Percentiles rank a stretch among this genome's conserved stretches.
These are phyloP conservation scores for Diabrotica balteata DNA, from an alignment of 2,888 invertebrate genomes.

Conservation along the genomic window DNA sequence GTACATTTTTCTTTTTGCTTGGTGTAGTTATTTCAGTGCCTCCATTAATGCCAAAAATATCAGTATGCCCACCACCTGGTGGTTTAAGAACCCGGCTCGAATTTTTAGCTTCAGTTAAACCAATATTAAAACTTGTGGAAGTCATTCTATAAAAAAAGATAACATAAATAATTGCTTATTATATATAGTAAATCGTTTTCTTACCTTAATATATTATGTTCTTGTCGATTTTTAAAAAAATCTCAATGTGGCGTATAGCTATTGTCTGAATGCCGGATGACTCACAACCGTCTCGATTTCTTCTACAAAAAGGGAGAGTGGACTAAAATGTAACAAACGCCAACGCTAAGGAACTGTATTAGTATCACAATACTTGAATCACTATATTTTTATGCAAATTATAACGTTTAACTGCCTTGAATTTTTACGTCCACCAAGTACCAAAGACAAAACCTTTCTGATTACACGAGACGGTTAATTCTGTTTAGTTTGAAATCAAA, in stretches of 20 bases:
- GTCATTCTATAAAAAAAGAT: slow-evolving; percentile 45
- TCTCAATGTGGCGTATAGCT: slow-evolving; percentile 6
- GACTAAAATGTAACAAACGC: slow-evolving; percentile 6
- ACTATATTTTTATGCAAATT: slow-evolving; percentile 19
- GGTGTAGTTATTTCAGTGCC: slow-evolving; percentile 23
- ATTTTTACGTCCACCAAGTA: slow-evolving; percentile 16
- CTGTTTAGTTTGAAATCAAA: slow-evolving; percentile 30
- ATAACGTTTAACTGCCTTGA: slow-evolving; percentile 21
- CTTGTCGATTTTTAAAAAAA: not conserved
- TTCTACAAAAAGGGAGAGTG: slow-evolving; percentile 19
- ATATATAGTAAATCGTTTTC: not conserved
- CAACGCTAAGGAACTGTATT: not conserved
- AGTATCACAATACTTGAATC: slow-evolving; percentile 4
- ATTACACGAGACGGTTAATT: slow-evolving; percentile 25
- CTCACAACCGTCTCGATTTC: slow-evolving; percentile 11
- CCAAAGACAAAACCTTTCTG: slow-evolving; percentile 16
- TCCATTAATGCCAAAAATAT: slow-evolving; percentile 52
- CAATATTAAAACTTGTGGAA: slow-evolving; percentile 50
- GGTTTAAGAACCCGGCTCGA: slow-evolving; percentile 60
- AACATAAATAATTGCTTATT: not conserved
- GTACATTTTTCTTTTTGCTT: slow-evolving; percentile 23
- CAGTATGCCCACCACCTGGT: slow-evolving; percentile 60
- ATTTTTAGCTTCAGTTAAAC: slow-evolving; percentile 45
- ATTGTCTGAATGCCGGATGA: slow-evolving; percentile 24
- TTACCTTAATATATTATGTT: slow-evolving; percentile 3